These are phyloP conservation scores for Proctacanthus coquilletti DNA, from an alignment of 1,140 invertebrate species.

Conservation along the genomic window DNA sequence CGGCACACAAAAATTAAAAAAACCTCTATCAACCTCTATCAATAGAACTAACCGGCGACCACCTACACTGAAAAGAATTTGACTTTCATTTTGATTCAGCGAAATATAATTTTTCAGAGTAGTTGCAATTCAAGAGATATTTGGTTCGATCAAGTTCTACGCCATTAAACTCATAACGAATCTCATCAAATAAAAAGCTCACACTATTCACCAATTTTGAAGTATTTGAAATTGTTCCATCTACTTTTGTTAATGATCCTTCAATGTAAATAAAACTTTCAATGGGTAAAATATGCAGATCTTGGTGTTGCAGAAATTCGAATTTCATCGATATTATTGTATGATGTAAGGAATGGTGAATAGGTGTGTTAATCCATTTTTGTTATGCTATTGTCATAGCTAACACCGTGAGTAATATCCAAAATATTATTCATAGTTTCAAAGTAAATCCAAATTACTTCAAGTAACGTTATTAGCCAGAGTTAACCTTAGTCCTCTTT, in stretches of 20 bases:
- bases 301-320: no score
- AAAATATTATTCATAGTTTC: no score
- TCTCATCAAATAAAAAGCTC: slow-evolving; percentile 30
- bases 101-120: slow-evolving; percentile 27
- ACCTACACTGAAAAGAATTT: slow-evolving; percentile 15
- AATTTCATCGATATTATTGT: no score
- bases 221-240: slow-evolving; percentile 6
- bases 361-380: no score
- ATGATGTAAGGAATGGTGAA: no score
- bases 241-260: slow-evolving; percentile 13
- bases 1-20: slow-evolving; percentile 28
- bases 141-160: slow-evolving; percentile 29
- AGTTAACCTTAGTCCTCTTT: no score
- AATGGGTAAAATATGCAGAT: no score
- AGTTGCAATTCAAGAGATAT: slow-evolving; percentile 25
- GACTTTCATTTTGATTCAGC: slow-evolving; percentile 11
- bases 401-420: no score
- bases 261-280: slow-evolving; percentile 20
- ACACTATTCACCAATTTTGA: slow-evolving; percentile 22
- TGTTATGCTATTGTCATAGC: no score
- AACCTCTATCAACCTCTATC: slow-evolving; percentile 9
- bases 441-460: no score
- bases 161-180: slow-evolving; percentile 31
- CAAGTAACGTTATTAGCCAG: no score
- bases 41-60: slow-evolving; percentile 6